Conservation (phyloP, 2,888 invertebrate genomes). For the Diogma glabrata region DNA sequence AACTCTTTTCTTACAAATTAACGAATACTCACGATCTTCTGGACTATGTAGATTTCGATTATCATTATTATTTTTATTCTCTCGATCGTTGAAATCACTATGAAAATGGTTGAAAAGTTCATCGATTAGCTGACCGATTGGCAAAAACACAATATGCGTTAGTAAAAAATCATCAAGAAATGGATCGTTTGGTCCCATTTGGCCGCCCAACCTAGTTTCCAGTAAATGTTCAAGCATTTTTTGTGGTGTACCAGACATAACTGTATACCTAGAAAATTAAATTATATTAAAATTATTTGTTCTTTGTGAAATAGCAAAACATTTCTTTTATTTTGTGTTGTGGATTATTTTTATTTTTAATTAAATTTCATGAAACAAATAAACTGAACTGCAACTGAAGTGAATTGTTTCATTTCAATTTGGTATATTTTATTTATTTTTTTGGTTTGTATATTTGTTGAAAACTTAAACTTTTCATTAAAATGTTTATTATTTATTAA, state of each 20-base stretch:
- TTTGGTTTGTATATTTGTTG: too few species aligned
- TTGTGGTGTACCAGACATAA: slow-evolving; percentile 76
- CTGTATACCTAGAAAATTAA: slow-evolving; percentile 54
- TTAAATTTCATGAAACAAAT: too few species aligned
- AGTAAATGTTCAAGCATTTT: slow-evolving; percentile 78
- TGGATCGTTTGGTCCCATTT: slow-evolving; percentile 51
- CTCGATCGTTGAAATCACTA: slow-evolving; percentile 30
- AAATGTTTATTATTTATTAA: too few species aligned
- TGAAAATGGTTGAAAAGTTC: slow-evolving; percentile 58
- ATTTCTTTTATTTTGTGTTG: too few species aligned
- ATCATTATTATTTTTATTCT: slow-evolving; percentile 16
- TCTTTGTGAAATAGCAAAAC: too few species aligned
- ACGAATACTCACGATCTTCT: slow-evolving; percentile 51
- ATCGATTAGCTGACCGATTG: slow-evolving; percentile 58
- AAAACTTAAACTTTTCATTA: too few species aligned
- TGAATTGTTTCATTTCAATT: too few species aligned
- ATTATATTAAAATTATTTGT: too few species aligned
- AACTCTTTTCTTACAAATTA: slow-evolving; percentile 60
- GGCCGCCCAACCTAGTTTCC: slow-evolving; percentile 61
- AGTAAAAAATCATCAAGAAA: slow-evolving; percentile 73
- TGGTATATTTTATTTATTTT: too few species aligned
- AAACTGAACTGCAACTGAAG: too few species aligned
- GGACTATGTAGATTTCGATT: slow-evolving; percentile 38
- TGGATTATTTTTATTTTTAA: not conserved
- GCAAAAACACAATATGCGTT: slow-evolving; percentile 74